phyloP scores from a whole-genome alignment of 1,140 invertebrate genomes.

The Ceratosolen solmsi region DNA sequence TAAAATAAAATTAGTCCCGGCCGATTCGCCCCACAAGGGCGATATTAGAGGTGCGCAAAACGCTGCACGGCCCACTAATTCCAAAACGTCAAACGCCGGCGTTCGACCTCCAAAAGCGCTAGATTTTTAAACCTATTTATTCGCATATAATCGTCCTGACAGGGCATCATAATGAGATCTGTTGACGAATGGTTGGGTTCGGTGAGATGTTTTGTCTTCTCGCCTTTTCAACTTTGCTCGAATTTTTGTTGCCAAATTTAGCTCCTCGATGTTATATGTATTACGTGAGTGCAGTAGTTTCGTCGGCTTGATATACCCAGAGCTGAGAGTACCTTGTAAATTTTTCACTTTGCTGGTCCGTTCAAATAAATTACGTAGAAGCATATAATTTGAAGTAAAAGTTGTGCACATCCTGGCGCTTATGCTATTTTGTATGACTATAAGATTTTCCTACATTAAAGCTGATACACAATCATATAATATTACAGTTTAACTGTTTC shows the following conservation, averaged over 20 bases:
- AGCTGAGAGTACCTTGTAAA: no score
- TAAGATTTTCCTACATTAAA: no score
- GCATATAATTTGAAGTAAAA: no score
- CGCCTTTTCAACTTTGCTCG: background rate
- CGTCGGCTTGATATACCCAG: no score
- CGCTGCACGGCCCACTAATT: conserved; percentile 36
- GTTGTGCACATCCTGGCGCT: no score
- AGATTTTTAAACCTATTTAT: conserved; percentile 30
- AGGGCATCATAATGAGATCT: conserved; percentile 51
- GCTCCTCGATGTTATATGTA: no score
- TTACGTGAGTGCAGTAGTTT: no score
- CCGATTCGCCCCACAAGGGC: background rate
- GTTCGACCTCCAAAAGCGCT: background rate
- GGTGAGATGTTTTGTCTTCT: background rate
- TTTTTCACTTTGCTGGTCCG: no score
- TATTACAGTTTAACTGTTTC: no score
- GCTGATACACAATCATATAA: no score
- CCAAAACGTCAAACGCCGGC: conserved; percentile 30
- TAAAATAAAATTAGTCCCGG: conserved; percentile 71
- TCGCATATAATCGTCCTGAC: background rate
- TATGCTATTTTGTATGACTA: no score
- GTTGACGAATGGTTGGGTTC: background rate
- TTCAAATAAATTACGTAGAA: no score
- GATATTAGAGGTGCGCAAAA: conserved; percentile 2
- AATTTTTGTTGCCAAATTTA: background rate